Evolutionary conservation across 2,888 invertebrate genomes (phyloP), one percentile per base, ranked within the genome.

Genomic region (Julus scanicus): DNA sequence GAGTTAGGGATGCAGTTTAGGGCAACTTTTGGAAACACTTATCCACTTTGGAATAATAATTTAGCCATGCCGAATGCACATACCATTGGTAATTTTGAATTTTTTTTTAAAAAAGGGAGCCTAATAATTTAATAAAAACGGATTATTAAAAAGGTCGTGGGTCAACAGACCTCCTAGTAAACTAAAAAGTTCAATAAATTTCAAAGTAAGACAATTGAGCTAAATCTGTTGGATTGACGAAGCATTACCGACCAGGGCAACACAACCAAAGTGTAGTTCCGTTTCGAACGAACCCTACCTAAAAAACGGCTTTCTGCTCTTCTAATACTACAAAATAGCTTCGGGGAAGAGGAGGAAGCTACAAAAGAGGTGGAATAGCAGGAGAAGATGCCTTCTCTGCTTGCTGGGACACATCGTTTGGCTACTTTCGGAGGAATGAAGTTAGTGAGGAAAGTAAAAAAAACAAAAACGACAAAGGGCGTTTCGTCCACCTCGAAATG

Each of bases 341-440:
- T 20, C n/a, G 63, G 63, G 63, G 63, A n/a, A 63, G 63, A 63
- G 63, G 63, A 63, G 63, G 63, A 63, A 63, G 63, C 63, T 63
- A 63, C n/a, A 20, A 20, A n/a, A n/a, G n/a, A 63, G 20, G 63
- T 63, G 63, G 63, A 63, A 20, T 9, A 20, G 20, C 20, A 63
- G 63, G n/a, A n/a, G 63, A 63, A 63, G 63, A 20, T 63, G 63
- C n/a, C 4, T 20, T 20, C 63, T 63, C 63, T 20, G 17, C 63
- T 63, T 63, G 63, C 20, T 3, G 6, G 63, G 63, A 17, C n/a
- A 20, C 63, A n/a, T 63, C 63, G 9, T 63, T 63, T 20, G 63
- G 63, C 63, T 63, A 63, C 63, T 63, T 63, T 63, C 63, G n/a
- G 63, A 63, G 63, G 63, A 63, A 63, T 63, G 63, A 20, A 63